These are phyloP conservation scores for Buteo buteo DNA, from an alignment of 2,113 vertebrate species.

Conservation along the genomic window DNA sequence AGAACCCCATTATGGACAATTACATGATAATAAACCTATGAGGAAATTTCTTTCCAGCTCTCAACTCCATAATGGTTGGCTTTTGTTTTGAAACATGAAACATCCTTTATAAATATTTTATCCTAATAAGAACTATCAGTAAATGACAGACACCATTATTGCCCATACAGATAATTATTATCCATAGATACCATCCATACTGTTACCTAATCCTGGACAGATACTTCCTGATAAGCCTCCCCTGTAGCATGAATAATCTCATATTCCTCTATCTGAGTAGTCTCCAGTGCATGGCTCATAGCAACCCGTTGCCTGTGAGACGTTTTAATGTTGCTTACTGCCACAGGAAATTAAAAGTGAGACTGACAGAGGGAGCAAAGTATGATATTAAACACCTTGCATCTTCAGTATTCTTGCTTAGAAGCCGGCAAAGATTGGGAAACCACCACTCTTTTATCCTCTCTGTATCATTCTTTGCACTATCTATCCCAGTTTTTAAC, in stretches of 20 bases:
- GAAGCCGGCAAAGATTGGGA: neutral
- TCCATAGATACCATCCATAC: neutral
- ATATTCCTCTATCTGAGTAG: neutral
- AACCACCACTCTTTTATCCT: neutral
- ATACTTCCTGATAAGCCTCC: neutral
- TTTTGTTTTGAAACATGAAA: conserved; percentile 4
- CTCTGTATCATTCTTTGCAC: neutral
- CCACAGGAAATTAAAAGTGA: neutral
- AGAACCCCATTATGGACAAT: conserved; percentile 12
- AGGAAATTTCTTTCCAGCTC: conserved; percentile 1
- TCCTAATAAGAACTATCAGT: neutral
- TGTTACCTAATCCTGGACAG: neutral
- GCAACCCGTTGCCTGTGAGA: neutral
- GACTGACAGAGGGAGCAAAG: neutral
- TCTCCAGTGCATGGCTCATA: neutral
- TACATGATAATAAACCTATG: neutral
- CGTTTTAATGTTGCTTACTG: neutral
- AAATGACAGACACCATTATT: neutral
- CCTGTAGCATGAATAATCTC: neutral
- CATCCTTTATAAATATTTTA: conserved; percentile 41
- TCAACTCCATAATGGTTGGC: neutral
- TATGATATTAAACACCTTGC: neutral
- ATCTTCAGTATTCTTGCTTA: neutral
- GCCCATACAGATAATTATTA: neutral
- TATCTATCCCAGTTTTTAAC: neutral